Evolutionary conservation across 1,140 invertebrate species (phyloP), one percentile per base, ranked within the genome.

Genomic region (Calliphora vicina): DNA sequence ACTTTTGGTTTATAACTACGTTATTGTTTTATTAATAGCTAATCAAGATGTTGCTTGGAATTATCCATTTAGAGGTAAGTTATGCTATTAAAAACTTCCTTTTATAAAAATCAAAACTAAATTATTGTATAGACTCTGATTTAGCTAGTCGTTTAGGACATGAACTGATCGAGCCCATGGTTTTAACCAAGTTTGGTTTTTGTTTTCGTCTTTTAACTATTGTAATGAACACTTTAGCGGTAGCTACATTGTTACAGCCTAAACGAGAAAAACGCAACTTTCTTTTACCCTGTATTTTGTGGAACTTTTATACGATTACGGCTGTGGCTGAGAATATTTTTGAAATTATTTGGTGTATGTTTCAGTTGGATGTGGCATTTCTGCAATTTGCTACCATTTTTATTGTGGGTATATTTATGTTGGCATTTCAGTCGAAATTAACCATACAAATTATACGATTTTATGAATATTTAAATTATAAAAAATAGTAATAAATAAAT

Each of bases 401-500:
- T 45, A 57, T 84, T 43, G 82, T 82, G 43, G 84, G 81, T 26
- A 61, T 73, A 80, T 84, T 84, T 83, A 80, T 83, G 42, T 80
- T 82, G 50, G 42, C 29, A 26, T 81, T 84, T 50, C 81, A 82
- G 35, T 72, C 35, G 23, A 82, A 82, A 83, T 83, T 84, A 57
- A 80, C 81, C n/a, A 23, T 84, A 42, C 81, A 84, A 84, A 43
- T 83, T n/a, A 23, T 84, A 23, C 42, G 76, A 81, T 84, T 84
- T 61, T 84, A 84, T 61, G 84, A 84, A 42, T 82, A 84, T 76
- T 80, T 84, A 72, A 78, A 84, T 78, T 84, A 82, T 26, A 45
- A 23, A 45, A 15, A 71, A 57, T 17, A 8, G 25, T n/a, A 67
- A 25, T 1, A 4, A 67, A 67, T 67, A 20, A 67, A 1, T 50